Percentiles rank a stretch among this genome's conserved stretches.
Conservation (phyloP, 2,113 vertebrate species). For the Albula goreensis region DNA sequence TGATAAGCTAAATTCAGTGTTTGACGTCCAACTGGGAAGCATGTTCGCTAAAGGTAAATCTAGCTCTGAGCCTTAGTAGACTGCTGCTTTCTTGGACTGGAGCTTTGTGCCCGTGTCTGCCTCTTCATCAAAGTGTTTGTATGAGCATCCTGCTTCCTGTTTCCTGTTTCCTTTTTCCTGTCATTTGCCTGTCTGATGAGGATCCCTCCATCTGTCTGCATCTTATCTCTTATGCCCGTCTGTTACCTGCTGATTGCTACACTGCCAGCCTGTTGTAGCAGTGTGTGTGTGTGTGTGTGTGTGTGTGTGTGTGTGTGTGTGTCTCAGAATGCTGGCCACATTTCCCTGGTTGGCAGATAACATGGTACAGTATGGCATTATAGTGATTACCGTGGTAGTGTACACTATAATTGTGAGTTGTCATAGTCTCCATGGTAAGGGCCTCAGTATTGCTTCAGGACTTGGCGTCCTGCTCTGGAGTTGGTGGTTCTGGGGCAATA, state of each 20-base stretch:
- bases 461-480: too few relatives aligned
- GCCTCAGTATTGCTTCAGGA: background rate
- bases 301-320: background rate
- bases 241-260: too few relatives aligned
- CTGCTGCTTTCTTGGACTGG: background rate
- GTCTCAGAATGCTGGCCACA: background rate
- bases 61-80: background rate
- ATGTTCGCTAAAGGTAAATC: background rate
- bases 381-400: background rate
- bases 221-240: background rate
- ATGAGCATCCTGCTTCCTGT: background rate
- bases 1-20: background rate
- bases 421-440: background rate
- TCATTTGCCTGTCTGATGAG: background rate
- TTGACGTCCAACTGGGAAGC: background rate
- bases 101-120: background rate
- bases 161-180: background rate
- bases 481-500: too few relatives aligned
- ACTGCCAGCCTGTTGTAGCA: too few relatives aligned
- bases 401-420: background rate
- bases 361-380: constrained; percentile 12
- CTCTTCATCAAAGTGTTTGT: background rate
- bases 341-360: background rate
- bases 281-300: background rate
- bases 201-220: background rate